Percentiles rank a stretch among this genome's conserved stretches.
Evolutionary conservation across 2,888 invertebrate genomes (phyloP).

Genomic region (Aricia artaxerxes): DNA sequence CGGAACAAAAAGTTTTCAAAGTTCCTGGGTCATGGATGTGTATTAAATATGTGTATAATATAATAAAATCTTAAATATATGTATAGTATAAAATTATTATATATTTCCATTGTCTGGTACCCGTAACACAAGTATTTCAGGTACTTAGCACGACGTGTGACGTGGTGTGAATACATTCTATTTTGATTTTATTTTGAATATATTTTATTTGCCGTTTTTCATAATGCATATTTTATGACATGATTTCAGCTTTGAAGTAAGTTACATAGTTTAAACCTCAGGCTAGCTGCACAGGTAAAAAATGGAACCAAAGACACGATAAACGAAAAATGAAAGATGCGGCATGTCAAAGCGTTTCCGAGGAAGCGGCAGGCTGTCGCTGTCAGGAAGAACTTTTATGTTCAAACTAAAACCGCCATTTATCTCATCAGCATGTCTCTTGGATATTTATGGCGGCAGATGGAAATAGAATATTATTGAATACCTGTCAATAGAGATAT

Average conservation of each 20-base stretch:
- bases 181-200: no score
- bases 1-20: no score
- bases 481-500: background rate
- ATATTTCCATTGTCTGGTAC: no score
- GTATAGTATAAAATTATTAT: no score
- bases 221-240: no score
- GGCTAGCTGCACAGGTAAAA: background rate
- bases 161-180: no score
- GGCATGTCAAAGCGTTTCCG: background rate
- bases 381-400: slow-evolving; percentile 12
- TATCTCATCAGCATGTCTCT: slow-evolving; percentile 2
- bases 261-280: background rate
- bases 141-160: no score
- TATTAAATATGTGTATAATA: no score
- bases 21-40: no score
- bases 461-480: background rate
- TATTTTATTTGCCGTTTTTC: no score
- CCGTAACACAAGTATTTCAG: no score
- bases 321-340: slow-evolving; percentile 5
- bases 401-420: slow-evolving; percentile 16
- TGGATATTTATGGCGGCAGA: slow-evolving; percentile 1
- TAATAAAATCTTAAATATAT: no score
- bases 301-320: background rate
- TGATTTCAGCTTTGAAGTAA: background rate
- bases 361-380: background rate